Evolutionary conservation across 2,113 vertebrate genomes (phyloP).

Genomic region (Elephas maximus): DNA sequence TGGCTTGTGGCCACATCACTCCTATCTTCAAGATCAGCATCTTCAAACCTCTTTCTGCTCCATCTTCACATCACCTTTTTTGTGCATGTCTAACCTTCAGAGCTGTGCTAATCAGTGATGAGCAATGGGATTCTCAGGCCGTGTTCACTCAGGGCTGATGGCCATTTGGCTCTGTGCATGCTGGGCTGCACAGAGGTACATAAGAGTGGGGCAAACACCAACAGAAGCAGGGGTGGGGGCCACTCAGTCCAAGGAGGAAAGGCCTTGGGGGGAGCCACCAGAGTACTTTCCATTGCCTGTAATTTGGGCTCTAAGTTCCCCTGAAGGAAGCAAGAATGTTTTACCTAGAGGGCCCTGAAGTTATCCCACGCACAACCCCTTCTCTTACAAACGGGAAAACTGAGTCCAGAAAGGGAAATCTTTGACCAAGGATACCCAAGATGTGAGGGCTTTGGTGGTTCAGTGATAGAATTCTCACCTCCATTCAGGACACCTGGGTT

Average conservation of each 20-base stretch:
- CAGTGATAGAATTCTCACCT: no score
- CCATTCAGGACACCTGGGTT: no score
- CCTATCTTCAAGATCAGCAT: no score
- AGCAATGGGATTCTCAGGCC: no score
- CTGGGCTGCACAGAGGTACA: neutral
- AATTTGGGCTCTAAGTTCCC: no score
- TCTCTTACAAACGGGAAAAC: neutral
- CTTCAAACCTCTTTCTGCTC: no score
- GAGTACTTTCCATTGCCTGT: neutral
- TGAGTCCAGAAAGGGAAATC: neutral
- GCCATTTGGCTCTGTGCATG: no score
- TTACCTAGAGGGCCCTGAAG: neutral
- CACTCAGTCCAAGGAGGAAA: neutral
- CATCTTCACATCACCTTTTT: no score
- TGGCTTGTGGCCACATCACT: no score
- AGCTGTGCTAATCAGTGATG: fast-evolving
- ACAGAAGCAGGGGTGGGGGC: neutral
- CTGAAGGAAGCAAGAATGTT: neutral
- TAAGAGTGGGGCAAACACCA: neutral
- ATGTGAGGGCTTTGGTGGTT: neutral
- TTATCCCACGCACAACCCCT: neutral
- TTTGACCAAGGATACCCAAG: neutral
- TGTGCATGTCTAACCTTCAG: no score
- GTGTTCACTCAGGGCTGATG: no score
- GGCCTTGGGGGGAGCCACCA: no score